Evolutionary conservation across 2,113 vertebrate genomes (phyloP), one percentile per base, ranked within the genome.

Genomic region (Dipodomys merriami): DNA sequence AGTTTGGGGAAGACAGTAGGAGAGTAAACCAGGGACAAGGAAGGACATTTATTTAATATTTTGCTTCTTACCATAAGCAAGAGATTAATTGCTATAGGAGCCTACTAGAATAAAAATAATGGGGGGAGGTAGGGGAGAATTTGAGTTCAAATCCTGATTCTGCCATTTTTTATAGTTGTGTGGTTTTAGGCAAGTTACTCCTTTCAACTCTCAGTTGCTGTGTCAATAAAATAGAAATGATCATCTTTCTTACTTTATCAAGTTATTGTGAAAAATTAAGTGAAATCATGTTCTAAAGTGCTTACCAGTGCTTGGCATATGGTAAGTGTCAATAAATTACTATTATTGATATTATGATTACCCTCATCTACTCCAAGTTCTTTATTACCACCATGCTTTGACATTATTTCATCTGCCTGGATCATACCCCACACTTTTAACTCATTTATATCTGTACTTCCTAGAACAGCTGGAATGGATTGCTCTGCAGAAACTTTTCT

Each of bases 211-310:
- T 93, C 25, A 46, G 57, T 91, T 90, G 83, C 33, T 60, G 86
- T 78, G 46, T 90, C 84, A 90, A 65, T 78, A 85, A 94, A 79
- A 65, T 30, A 78, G 67, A 92, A 78, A 93, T 39, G 73, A 87
- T 95, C 82, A 78, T 39, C 30, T 83, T 89, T 74, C 71, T 71
- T 7, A 82, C 62, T 90, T 93, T 72, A 80, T 86, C 67, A 53
- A 88, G 79, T 81, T 90, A 33, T 91, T 84, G 89, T 96, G 91
- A 94, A 94, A 94, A 97, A 91, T 90, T 91, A 83, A 90, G 88
- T 95, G 39, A 90, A 95, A 91, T 91, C 88, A 94, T 93, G 39
- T 95, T 93, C 82, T 76, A 82, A 96, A 95, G 87, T 90, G 93
- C 91, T 94, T 88, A 93, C 67, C 73, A 90, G 44, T 73, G 53